phyloP scores from a whole-genome alignment of 35 echinoderm and acorn worm species.

The Heliocidaris tuberculata region DNA sequence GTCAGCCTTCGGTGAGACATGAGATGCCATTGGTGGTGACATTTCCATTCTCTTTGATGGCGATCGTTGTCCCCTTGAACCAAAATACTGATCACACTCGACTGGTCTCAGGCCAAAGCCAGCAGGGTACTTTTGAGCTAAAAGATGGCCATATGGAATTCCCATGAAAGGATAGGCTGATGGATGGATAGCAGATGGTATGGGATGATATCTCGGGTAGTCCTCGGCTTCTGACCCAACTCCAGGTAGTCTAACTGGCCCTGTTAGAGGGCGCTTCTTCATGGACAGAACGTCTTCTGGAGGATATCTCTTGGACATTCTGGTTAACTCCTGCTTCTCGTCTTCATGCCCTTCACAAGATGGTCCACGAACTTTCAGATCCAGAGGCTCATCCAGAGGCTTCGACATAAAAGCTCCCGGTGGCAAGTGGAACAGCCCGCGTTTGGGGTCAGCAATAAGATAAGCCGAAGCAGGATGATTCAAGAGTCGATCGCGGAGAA shows the following conservation, averaged over 20 bases:
- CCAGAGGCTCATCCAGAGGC: constrained; percentile 49
- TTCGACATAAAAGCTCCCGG: neutral
- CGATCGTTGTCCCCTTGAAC: neutral
- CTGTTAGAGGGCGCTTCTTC: neutral
- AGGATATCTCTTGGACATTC: neutral
- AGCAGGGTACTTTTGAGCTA: neutral
- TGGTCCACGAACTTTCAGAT: constrained; percentile 32
- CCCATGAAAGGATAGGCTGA: constrained; percentile 3
- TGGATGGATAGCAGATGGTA: neutral
- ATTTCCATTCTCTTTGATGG: neutral
- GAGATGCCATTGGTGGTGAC: constrained; percentile 3
- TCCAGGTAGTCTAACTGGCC: neutral
- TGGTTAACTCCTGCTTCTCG: neutral
- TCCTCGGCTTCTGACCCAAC: neutral
- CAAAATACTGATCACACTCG: neutral
- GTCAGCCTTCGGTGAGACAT: neutral
- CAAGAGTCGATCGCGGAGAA: constrained; percentile 17
- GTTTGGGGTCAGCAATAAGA: constrained; percentile 6
- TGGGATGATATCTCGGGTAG: neutral
- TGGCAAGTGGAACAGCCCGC: neutral
- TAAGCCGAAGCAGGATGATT: constrained; percentile 31
- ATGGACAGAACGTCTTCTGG: neutral
- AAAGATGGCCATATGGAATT: constrained; percentile 15
- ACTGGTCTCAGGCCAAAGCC: neutral
- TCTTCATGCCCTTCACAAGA: neutral